These are phyloP conservation scores for Druon quercuslanigerum DNA, from an alignment of 1,140 invertebrate genomes.

Conservation along the genomic window DNA sequence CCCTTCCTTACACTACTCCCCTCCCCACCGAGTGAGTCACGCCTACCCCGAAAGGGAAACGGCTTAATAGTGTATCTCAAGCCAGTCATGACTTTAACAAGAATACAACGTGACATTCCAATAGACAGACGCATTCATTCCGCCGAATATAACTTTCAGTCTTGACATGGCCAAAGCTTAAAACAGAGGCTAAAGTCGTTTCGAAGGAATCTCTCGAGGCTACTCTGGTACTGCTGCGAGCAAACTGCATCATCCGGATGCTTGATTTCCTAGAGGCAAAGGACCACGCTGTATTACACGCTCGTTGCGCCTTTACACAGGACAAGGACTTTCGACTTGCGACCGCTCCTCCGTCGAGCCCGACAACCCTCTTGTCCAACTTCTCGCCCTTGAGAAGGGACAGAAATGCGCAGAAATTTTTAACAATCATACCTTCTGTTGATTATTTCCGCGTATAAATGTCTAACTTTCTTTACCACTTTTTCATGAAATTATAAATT, in stretches of 20 bases:
- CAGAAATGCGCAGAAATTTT: too few species aligned
- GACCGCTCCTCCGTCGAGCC: background rate
- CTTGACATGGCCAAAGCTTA: background rate
- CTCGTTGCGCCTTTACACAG: conserved; percentile 12
- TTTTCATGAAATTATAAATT: too few species aligned
- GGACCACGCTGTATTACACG: conserved; percentile 33
- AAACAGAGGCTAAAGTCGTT: background rate
- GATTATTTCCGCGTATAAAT: too few species aligned
- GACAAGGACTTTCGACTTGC: too few species aligned
- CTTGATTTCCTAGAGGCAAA: conserved; percentile 36
- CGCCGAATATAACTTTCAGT: background rate
- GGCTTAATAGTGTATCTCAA: too few species aligned
- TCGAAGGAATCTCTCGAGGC: conserved; percentile 33
- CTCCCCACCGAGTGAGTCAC: too few species aligned
- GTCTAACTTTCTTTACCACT: too few species aligned
- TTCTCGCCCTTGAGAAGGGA: background rate
- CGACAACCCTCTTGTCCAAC: background rate
- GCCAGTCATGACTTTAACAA: too few species aligned
- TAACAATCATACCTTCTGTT: too few species aligned
- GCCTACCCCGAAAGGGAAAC: too few species aligned
- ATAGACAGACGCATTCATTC: conserved; percentile 18
- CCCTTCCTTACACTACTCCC: too few species aligned
- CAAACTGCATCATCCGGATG: conserved; percentile 39
- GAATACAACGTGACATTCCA: too few species aligned
- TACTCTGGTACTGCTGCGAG: conserved; percentile 33